Evolutionary conservation across 2,797 vertebrate species (phyloP).

Genomic region (Falco biarmicus): DNA sequence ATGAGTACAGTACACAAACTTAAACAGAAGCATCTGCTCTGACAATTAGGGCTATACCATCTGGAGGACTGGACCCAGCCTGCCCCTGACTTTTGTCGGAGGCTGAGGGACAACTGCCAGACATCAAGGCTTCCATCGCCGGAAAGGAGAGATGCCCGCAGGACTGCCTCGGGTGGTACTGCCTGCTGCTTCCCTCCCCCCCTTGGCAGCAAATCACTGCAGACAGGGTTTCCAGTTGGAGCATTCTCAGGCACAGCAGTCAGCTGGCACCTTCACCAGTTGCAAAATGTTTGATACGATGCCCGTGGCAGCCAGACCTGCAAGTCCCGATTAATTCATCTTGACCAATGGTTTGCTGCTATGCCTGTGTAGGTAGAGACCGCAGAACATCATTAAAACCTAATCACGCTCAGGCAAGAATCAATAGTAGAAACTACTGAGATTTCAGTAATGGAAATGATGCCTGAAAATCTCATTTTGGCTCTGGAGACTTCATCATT

Average conservation of each 20-base stretch:
- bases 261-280: not conserved
- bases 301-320: not conserved
- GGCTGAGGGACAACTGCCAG: constrained; percentile 36
- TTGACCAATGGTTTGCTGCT: constrained; percentile 26
- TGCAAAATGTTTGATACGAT: constrained; percentile 50
- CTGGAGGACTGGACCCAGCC: constrained; percentile 24
- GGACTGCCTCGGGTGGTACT: not conserved
- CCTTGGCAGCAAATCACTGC: constrained; percentile 28
- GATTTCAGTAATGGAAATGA: constrained; percentile 53
- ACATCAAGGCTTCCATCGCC: not conserved
- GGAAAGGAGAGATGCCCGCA: constrained; percentile 1
- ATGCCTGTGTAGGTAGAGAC: not conserved
- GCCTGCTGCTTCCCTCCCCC: constrained; percentile 42
- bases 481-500: constrained; percentile 52
- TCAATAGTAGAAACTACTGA: constrained; percentile 46
- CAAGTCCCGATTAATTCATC: constrained; percentile 39
- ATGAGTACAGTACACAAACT: not conserved
- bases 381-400: constrained; percentile 45
- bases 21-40: constrained; percentile 50
- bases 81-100: not conserved
- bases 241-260: not conserved
- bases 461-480: constrained; percentile 16
- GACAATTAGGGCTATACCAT: not conserved
- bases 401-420: not conserved
- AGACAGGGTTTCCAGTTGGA: constrained; percentile 57